A percentile compares a stretch with the other conserved stretches of the same genome.
Evolutionary conservation across 1,140 invertebrate species (phyloP).

Genomic region (Pogonognathellus flavescens): DNA sequence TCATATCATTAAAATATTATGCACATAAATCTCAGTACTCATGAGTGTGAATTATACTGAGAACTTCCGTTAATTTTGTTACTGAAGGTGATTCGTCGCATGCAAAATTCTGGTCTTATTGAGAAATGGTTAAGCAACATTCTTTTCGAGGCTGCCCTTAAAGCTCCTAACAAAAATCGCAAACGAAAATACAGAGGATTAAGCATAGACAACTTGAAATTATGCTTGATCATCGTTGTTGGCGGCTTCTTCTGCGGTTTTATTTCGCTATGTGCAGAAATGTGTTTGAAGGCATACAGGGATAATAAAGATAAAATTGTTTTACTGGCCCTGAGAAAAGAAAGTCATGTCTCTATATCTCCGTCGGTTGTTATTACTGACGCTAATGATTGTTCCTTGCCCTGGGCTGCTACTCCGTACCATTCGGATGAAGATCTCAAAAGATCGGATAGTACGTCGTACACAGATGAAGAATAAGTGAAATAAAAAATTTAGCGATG

Average conservation of each 20-base stretch:
- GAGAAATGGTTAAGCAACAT: conserved; percentile 65
- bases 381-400: not conserved
- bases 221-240: conserved; percentile 57
- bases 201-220: conserved; percentile 59
- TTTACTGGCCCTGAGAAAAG: not conserved
- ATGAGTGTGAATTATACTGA: too few relatives aligned
- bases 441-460: not conserved
- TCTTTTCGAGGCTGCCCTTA: conserved; percentile 53
- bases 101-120: conserved; percentile 65
- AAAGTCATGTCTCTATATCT: not conserved
- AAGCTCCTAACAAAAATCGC: conserved; percentile 54
- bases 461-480: not conserved
- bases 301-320: not conserved
- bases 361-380: conserved; percentile 13
- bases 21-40: too few relatives aligned
- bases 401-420: not conserved
- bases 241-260: conserved; percentile 58
- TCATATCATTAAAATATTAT: too few relatives aligned
- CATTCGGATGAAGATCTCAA: not conserved
- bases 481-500: too few relatives aligned
- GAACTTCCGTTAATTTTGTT: too few relatives aligned
- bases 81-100: conserved; percentile 57
- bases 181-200: conserved; percentile 44
- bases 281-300: conserved; percentile 37
- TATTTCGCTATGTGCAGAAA: conserved; percentile 36